Evolutionary conservation across 2,888 invertebrate species (phyloP), one percentile per base, ranked within the genome.

Genomic region (Drosophila acutilabella): DNA sequence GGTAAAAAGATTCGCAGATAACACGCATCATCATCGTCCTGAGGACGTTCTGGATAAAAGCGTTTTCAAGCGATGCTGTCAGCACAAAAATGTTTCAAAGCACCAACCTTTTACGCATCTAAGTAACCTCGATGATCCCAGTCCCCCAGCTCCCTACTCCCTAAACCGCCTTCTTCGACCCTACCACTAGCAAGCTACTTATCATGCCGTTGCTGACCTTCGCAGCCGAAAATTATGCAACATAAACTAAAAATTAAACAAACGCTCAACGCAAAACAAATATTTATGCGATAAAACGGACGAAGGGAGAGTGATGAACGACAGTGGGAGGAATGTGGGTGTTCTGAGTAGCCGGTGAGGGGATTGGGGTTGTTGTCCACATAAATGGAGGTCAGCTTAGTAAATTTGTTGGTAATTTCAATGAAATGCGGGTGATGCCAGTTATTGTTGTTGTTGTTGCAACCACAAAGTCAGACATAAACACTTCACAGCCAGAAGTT

Each of bases 171-270:
- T 4, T 23, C 23, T 5, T 4, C 23, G 23, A 23, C 23, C 23
- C 4, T 23, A 4, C n/a, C 14, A 23, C 6, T 11, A 13, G 14
- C 16, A 5, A 8, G 8, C 52, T 44, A 57, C 70, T 69, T 58
- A 71, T 61, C 72, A 62, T 71, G 40, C 40, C 14, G 61, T 33
- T 59, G 59, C 47, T 71, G 72, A 67, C 62, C 77, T 52, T 54
- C 57, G 64, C 57, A 51, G 74, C 81, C 75, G 20, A 71, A 81
- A 85, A 82, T 88, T 88, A 82, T 88, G 88, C 88, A 82, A 81
- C 80, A 85, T 85, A 85, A 88, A 88, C 88, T 79, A 74, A 85
- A 82, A 82, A 82, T 88, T 82, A 88, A 85, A 81, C 68, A 75
- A 44, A n/a, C 76, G 44, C 52, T 47, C 71, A 50, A 59, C 60